phyloP scores from a whole-genome alignment of 2,888 invertebrate species.

The Platerodrilus igneus region DNA sequence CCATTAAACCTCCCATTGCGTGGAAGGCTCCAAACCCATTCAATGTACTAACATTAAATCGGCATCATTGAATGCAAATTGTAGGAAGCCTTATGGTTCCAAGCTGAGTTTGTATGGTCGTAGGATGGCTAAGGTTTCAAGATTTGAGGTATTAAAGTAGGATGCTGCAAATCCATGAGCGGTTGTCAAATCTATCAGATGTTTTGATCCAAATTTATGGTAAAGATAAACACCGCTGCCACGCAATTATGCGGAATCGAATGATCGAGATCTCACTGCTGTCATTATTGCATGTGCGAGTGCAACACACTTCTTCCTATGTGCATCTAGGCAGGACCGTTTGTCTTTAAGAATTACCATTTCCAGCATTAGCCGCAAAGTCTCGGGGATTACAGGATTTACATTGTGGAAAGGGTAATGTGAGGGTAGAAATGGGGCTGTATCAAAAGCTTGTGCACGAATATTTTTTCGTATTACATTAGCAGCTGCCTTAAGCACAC shows the following conservation, averaged over 20 bases:
- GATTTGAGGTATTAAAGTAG: too few relatives aligned
- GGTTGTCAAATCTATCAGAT: slow-evolving; percentile 3
- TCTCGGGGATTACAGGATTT: slow-evolving; percentile 12
- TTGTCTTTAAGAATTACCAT: slow-evolving; percentile 7
- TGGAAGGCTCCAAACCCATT: too few relatives aligned
- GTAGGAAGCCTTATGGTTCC: slow-evolving; percentile 1
- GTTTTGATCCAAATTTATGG: slow-evolving; percentile 6
- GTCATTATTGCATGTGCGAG: slow-evolving; percentile 8
- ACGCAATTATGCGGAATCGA: slow-evolving; percentile 1
- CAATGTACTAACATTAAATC: slow-evolving; percentile 23
- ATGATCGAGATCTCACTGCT: slow-evolving; percentile 1
- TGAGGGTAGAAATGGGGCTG: slow-evolving; percentile 8
- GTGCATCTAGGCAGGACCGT: background rate
- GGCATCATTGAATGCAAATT: slow-evolving; percentile 26
- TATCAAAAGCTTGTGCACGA: slow-evolving; percentile 21
- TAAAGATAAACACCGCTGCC: slow-evolving; percentile 1
- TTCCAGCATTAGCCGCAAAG: slow-evolving; percentile 4
- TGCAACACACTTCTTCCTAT: slow-evolving; percentile 4
- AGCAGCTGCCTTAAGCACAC: slow-evolving; percentile 21
- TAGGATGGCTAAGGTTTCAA: slow-evolving; percentile 7
- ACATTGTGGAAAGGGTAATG: slow-evolving; percentile 7
- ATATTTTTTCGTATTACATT: slow-evolving; percentile 21
- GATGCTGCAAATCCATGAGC: slow-evolving; percentile 6
- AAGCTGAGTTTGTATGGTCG: background rate
- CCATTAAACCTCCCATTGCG: too few relatives aligned